These are phyloP conservation scores for Eupristina koningsbergeri DNA, from an alignment of 1,140 invertebrate genomes.

Conservation along the genomic window DNA sequence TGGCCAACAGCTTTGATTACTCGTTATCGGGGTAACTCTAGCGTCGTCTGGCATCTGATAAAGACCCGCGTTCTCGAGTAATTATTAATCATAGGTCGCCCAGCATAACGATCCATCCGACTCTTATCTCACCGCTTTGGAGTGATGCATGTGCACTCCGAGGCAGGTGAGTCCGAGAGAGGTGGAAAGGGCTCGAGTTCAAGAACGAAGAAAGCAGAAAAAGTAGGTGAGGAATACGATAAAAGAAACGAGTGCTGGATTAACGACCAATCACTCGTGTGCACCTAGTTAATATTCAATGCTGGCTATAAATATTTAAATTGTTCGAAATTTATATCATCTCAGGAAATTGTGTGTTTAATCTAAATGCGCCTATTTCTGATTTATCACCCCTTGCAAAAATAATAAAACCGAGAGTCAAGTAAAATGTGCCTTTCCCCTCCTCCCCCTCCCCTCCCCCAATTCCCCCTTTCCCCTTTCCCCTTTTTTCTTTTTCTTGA, in stretches of 20 bases:
- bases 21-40: constrained; percentile 71
- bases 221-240: too few relatives aligned
- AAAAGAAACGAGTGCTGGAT: neutral
- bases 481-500: too few relatives aligned
- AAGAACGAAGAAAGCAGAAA: neutral
- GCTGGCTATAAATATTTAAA: neutral
- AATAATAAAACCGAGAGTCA: too few relatives aligned
- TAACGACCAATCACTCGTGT: neutral
- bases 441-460: too few relatives aligned
- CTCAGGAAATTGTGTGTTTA: too few relatives aligned
- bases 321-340: too few relatives aligned
- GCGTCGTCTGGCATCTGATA: constrained; percentile 70
- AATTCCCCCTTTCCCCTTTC: too few relatives aligned
- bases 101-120: constrained; percentile 71
- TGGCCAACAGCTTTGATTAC: constrained; percentile 66
- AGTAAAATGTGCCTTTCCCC: too few relatives aligned
- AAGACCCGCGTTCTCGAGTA: constrained; percentile 64
- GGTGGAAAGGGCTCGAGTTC: neutral
- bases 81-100: constrained; percentile 73
- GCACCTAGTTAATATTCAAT: neutral
- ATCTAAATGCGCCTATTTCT: too few relatives aligned
- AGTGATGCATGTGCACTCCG: constrained; percentile 67
- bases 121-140: constrained; percentile 69
- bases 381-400: too few relatives aligned
- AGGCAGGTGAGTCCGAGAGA: constrained; percentile 54